Conservation (phyloP, 2,888 invertebrate species). For the Gnatocerus cornutus region DNA sequence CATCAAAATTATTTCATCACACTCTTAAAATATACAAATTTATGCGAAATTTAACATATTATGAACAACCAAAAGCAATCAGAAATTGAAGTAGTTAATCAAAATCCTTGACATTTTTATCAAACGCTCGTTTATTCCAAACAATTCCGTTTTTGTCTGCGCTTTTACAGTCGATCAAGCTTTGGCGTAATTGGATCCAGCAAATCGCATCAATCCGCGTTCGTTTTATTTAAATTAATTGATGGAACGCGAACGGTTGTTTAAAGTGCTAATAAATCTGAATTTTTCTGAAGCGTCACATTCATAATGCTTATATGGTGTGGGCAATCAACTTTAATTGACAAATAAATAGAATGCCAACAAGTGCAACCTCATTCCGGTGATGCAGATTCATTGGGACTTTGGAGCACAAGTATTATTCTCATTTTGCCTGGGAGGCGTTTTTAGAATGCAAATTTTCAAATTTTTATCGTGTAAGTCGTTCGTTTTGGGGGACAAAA, state of each 20-base stretch:
- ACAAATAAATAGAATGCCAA: slow-evolving; percentile 21
- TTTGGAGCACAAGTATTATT: too few species aligned
- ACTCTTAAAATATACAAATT: too few species aligned
- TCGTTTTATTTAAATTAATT: slow-evolving; percentile 22
- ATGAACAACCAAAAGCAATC: too few species aligned
- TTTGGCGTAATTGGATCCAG: background rate
- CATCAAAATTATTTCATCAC: background rate
- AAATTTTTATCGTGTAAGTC: too few species aligned
- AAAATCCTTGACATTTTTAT: background rate
- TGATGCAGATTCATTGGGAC: slow-evolving; percentile 5
- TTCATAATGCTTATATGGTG: slow-evolving; percentile 34
- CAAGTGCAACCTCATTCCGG: slow-evolving; percentile 32
- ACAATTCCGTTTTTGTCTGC: too few species aligned
- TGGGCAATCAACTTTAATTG: slow-evolving; percentile 50
- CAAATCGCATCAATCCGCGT: slow-evolving; percentile 1
- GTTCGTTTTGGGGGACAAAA: too few species aligned
- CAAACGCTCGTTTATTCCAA: background rate
- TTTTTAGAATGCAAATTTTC: too few species aligned
- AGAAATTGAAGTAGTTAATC: too few species aligned
- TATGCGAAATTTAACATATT: too few species aligned
- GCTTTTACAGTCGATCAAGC: background rate
- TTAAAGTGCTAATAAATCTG: slow-evolving; percentile 21
- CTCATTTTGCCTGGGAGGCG: too few species aligned
- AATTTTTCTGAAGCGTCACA: slow-evolving; percentile 19
- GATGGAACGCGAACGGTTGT: slow-evolving; percentile 24